Evolutionary conservation across 1,140 invertebrate genomes (phyloP).

Genomic region (Latrodectus geometricus): DNA sequence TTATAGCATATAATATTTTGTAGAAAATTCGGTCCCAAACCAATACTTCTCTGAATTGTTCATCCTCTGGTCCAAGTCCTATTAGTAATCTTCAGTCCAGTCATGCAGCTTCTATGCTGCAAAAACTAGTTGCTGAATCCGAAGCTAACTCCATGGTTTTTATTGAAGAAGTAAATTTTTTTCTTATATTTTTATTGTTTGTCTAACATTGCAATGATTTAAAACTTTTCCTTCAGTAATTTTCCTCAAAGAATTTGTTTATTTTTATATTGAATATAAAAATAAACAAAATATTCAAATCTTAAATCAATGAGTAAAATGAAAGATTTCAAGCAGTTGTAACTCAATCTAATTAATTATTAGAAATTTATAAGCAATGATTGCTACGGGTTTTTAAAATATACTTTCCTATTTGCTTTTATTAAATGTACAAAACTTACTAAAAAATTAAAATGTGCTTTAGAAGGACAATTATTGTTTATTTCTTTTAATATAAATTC

Average conservation of each 20-base stretch:
- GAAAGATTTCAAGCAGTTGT: no score
- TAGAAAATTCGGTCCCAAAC: slow-evolving; percentile 50
- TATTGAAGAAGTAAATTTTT: slow-evolving; percentile 70
- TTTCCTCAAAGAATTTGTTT: not conserved
- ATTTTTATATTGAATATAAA: not conserved
- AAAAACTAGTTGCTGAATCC: slow-evolving; percentile 93
- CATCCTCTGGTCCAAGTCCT: slow-evolving; percentile 72
- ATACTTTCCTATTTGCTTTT: no score
- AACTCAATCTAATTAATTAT: no score
- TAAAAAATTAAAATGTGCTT: no score
- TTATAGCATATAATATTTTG: not conserved
- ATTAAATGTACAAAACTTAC: no score
- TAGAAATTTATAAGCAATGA: no score
- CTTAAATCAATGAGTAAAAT: not conserved
- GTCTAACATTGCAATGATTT: not conserved
- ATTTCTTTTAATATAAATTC: no score
- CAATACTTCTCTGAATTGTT: slow-evolving; percentile 23
- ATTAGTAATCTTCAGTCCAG: slow-evolving; percentile 74
- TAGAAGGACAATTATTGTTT: no score
- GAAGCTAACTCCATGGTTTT: slow-evolving; percentile 72
- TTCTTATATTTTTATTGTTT: not conserved
- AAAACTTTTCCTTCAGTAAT: no score
- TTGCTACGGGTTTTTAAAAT: no score
- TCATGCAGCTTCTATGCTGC: slow-evolving; percentile 84
- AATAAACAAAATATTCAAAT: not conserved